phyloP scores from a whole-genome alignment of 2,797 vertebrate species.

The Phrynocephalus guinanensis region DNA sequence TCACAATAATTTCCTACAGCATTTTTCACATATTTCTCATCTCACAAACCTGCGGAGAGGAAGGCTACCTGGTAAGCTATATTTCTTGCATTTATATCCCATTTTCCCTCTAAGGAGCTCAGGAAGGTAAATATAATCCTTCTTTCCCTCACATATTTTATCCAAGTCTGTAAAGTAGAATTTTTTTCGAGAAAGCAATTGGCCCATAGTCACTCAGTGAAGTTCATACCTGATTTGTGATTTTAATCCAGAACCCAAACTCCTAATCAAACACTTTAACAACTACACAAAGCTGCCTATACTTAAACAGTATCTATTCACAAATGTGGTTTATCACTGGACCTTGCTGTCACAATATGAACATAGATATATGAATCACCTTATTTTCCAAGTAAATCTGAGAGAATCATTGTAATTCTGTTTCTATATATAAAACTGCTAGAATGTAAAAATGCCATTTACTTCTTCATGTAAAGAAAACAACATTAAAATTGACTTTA shows the following conservation, averaged over 20 bases:
- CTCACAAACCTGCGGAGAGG: not conserved
- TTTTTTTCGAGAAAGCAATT: not conserved
- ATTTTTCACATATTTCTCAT: not conserved
- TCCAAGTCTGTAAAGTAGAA: not conserved
- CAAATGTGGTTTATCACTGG: not conserved
- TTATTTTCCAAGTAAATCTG: not conserved
- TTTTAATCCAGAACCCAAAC: too few species aligned
- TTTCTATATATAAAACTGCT: slow-evolving; percentile 1
- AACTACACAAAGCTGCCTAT: not conserved
- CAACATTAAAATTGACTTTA: slow-evolving; percentile 31
- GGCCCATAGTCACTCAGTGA: not conserved
- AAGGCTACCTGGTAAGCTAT: not conserved
- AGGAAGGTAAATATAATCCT: too few species aligned
- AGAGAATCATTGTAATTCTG: not conserved
- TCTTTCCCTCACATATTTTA: too few species aligned
- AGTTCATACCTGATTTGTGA: not conserved
- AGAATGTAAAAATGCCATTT: slow-evolving; percentile 37
- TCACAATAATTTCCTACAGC: not conserved
- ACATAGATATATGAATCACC: not conserved
- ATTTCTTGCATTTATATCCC: not conserved
- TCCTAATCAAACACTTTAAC: not conserved
- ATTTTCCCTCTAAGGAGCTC: not conserved
- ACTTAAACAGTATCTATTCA: not conserved
- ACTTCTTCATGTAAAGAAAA: slow-evolving; percentile 23
- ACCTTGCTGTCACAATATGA: not conserved